Evolutionary conservation across 2,888 invertebrate species (phyloP).

Genomic region (Nysson spinosus): DNA sequence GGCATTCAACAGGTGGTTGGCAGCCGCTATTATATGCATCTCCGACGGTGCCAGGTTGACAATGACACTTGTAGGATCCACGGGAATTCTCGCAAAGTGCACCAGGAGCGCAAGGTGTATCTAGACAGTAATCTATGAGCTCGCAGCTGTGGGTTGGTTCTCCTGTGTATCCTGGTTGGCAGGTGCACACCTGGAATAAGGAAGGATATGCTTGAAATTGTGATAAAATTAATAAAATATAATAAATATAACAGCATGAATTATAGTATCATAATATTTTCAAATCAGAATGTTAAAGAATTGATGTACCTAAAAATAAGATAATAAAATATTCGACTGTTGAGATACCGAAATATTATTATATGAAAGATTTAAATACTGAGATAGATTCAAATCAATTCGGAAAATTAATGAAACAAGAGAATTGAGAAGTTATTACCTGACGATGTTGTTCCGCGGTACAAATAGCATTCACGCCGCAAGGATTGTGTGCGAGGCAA

Average conservation of each 20-base stretch:
- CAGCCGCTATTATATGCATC: slow-evolving; percentile 92
- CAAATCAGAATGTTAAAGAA: no score
- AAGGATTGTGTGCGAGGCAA: slow-evolving; percentile 89
- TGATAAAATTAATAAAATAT: no score
- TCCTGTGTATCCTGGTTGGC: slow-evolving; percentile 92
- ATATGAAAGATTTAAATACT: no score
- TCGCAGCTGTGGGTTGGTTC: slow-evolving; percentile 86
- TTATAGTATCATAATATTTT: no score
- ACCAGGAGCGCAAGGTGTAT: slow-evolving; percentile 88
- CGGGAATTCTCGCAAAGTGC: slow-evolving; percentile 89
- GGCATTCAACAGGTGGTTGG: slow-evolving; percentile 88
- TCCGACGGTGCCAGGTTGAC: slow-evolving; percentile 88
- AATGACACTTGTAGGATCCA: slow-evolving; percentile 88
- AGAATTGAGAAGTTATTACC: slow-evolving; percentile 75
- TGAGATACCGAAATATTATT: no score
- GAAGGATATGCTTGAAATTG: background rate
- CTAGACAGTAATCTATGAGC: slow-evolving; percentile 87
- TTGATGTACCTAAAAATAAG: no score
- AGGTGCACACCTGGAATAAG: slow-evolving; percentile 82
- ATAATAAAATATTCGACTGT: no score
- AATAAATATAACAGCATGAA: no score
- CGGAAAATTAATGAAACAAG: no score
- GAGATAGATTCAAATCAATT: background rate
- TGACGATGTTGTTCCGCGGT: slow-evolving; percentile 90
- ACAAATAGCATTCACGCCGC: slow-evolving; percentile 91